These are phyloP conservation scores for Cryptocephalus moraei DNA, from an alignment of 2,888 invertebrate species.

Conservation along the genomic window DNA sequence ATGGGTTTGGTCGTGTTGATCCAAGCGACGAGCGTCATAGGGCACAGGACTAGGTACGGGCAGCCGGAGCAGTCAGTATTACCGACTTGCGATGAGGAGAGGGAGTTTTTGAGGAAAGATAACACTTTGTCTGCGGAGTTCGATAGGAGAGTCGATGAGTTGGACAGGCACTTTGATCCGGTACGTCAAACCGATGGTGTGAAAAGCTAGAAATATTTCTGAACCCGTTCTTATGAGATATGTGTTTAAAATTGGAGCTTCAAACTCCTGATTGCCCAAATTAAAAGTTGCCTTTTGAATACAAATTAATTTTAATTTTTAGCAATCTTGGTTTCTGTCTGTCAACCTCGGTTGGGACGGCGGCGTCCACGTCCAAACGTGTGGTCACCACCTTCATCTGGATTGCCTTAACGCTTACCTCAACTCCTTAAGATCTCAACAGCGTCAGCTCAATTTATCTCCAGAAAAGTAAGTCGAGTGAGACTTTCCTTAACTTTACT, in stretches of 20 bases:
- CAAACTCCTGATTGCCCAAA: too few species aligned
- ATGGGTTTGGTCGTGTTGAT: constrained; percentile 85
- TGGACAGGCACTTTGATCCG: constrained; percentile 66
- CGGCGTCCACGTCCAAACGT: constrained; percentile 88
- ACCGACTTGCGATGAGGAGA: constrained; percentile 57
- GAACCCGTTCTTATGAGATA: not conserved
- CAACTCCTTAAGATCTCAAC: constrained; percentile 69
- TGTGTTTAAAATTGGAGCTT: not conserved
- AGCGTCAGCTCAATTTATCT: constrained; percentile 63
- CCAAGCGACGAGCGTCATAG: constrained; percentile 80
- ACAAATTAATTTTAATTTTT: constrained; percentile 15
- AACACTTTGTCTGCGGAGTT: constrained; percentile 66
- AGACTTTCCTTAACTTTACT: not conserved
- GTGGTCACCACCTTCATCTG: constrained; percentile 94
- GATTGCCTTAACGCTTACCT: constrained; percentile 89
- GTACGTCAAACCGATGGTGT: constrained; percentile 35
- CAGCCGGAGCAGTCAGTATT: constrained; percentile 47
- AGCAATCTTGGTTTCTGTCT: constrained; percentile 69
- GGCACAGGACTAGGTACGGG: constrained; percentile 52
- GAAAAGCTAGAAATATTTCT: too few species aligned
- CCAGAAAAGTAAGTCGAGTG: constrained; percentile 46
- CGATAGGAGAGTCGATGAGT: constrained; percentile 64
- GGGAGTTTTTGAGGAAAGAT: constrained; percentile 45
- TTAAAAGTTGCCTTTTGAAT: too few species aligned
- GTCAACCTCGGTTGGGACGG: constrained; percentile 81